These are phyloP conservation scores for Archips xylosteana DNA, from an alignment of 2,888 invertebrate genomes.

Conservation along the genomic window DNA sequence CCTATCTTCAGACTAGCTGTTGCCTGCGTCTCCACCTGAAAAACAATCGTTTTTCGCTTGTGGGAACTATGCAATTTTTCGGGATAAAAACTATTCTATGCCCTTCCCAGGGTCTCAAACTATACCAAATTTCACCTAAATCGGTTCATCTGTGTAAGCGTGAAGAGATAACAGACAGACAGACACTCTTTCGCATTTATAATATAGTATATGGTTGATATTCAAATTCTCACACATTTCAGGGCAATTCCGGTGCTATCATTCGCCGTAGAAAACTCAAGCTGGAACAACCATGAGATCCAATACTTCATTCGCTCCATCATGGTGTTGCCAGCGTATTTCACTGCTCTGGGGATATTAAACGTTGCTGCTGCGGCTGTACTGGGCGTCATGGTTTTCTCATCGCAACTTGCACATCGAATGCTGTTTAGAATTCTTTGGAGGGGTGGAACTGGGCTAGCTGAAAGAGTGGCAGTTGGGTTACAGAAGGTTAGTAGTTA, in stretches of 20 bases:
- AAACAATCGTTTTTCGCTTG: no score
- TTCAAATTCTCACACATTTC: slow-evolving; percentile 42
- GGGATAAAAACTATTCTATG: no score
- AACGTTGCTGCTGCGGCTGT: slow-evolving; percentile 83
- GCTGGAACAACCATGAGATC: slow-evolving; percentile 70
- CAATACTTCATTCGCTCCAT: slow-evolving; percentile 76
- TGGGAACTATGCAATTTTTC: no score
- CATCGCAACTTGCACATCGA: slow-evolving; percentile 89
- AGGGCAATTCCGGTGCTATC: slow-evolving; percentile 67
- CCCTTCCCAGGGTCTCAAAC: no score
- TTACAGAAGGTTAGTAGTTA: slow-evolving; percentile 73
- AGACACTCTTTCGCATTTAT: no score
- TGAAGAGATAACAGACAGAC: no score
- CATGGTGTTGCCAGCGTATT: slow-evolving; percentile 86
- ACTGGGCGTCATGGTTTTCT: slow-evolving; percentile 86
- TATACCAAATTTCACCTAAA: no score
- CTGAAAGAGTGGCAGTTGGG: slow-evolving; percentile 87
- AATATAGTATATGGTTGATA: background rate
- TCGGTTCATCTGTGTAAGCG: no score
- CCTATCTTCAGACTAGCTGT: no score
- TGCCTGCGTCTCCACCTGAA: no score
- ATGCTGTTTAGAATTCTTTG: slow-evolving; percentile 84
- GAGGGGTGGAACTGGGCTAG: slow-evolving; percentile 76
- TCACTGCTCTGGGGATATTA: slow-evolving; percentile 86
- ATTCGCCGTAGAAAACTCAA: slow-evolving; percentile 64